These are phyloP conservation scores for Anguilla marmorata DNA, from an alignment of 2,797 vertebrate species.

Conservation along the genomic window DNA sequence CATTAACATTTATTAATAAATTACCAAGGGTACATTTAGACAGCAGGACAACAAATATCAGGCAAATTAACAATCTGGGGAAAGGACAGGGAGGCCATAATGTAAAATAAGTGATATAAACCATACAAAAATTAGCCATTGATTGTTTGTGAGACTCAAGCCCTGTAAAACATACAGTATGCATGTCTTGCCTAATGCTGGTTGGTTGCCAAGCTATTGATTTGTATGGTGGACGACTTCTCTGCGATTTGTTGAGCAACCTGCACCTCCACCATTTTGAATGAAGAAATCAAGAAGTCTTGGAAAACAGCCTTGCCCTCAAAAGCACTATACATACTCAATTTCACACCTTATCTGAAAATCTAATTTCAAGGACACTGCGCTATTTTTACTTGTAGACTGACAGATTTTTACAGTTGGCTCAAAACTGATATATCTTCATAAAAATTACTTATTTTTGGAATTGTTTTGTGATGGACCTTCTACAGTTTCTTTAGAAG, in stretches of 20 bases:
- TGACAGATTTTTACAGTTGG: not conserved
- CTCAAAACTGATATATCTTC: not conserved
- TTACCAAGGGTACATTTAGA: not conserved
- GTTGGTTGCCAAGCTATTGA: not conserved
- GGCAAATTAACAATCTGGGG: not conserved
- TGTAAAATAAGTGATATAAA: not conserved
- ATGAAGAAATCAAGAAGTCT: not conserved
- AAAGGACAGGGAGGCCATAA: not conserved
- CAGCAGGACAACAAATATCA: not conserved
- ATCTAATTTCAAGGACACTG: not conserved
- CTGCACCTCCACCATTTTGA: not conserved
- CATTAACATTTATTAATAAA: not conserved
- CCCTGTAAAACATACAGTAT: conserved; percentile 7
- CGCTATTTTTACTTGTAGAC: not conserved
- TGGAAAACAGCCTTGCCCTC: not conserved
- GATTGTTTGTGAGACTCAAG: not conserved
- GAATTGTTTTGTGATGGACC: not conserved
- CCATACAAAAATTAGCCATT: not conserved
- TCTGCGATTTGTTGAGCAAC: not conserved
- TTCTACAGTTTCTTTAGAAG: not conserved
- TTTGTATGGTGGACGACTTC: not conserved
- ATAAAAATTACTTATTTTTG: not conserved
- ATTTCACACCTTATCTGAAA: not conserved
- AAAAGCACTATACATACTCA: not conserved
- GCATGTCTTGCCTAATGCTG: not conserved